Evolutionary conservation across 35 echinoderm and acorn worm species (phyloP).

Genomic region (Nesometra sesokonis): DNA sequence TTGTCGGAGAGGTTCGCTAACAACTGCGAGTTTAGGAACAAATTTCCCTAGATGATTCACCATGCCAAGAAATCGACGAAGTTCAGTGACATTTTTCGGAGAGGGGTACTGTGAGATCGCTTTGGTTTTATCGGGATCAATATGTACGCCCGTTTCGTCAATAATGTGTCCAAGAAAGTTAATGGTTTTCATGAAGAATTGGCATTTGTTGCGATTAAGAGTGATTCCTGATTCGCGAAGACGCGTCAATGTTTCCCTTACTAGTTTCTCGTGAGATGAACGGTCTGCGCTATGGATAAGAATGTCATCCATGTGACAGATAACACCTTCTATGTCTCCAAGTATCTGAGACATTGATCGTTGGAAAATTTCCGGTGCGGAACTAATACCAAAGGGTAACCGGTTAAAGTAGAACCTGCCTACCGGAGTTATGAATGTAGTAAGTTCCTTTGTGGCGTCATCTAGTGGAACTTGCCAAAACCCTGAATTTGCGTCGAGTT

Average conservation of each 20-base stretch:
- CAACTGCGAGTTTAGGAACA: not conserved
- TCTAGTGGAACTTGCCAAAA: conserved; percentile 62
- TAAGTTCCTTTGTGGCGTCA: conserved; percentile 23
- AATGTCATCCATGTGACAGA: conserved; percentile 60
- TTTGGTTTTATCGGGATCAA: conserved; percentile 13
- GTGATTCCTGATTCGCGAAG: conserved; percentile 43
- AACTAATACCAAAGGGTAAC: conserved; percentile 32
- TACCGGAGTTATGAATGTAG: conserved; percentile 49
- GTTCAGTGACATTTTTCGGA: conserved; percentile 15
- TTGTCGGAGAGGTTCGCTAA: conserved; percentile 20
- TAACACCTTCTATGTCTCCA: conserved; percentile 34
- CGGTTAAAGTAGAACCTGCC: conserved; percentile 5
- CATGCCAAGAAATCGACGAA: not conserved
- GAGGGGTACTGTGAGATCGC: not conserved
- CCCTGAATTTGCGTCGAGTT: conserved; percentile 45
- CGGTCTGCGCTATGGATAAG: conserved; percentile 36
- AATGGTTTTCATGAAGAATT: not conserved
- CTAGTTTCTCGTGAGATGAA: conserved; percentile 32
- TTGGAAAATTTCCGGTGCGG: conserved; percentile 47
- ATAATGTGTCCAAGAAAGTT: conserved; percentile 43
- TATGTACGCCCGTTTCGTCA: conserved; percentile 2
- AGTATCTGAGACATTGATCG: conserved; percentile 43
- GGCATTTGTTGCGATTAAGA: conserved; percentile 25
- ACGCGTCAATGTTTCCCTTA: conserved; percentile 18
- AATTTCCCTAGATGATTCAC: conserved; percentile 36